Evolutionary conservation across 1,140 invertebrate species (phyloP), one percentile per base, ranked within the genome.

Genomic region (Scaptodrosophila lebanonensis): DNA sequence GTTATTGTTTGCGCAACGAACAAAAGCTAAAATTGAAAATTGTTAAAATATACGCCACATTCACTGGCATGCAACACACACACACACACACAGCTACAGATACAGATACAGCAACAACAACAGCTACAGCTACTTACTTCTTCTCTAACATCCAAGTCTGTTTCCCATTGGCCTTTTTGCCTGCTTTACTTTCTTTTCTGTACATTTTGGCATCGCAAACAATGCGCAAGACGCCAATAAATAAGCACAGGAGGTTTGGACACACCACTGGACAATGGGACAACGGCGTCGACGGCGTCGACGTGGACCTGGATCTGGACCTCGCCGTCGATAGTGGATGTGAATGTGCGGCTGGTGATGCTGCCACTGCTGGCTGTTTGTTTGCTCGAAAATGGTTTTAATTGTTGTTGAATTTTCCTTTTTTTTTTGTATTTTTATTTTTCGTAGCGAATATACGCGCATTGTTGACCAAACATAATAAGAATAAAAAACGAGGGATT

Each of bases 11-110:
- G 67, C 58, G 43, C 51, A 36, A 22, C 67, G 70, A 82, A 79
- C 75, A 79, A 79, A 79, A 79, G 75, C 75, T 75, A 83, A 79
- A 79, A 79, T 79, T 79, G 75, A 79, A 79, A 79, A 82, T 82
- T 75, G 69, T 79, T 82, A 68, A 79, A 72, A 79, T 70, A 75
- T 69, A 65, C 49, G 39, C 50, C 54, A 65, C 58, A 48, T 35
- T 25, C 51, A n/a, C n/a, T n/a, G n/a, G n/a, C n/a, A n/a, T n/a
- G n/a, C n/a, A n/a, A n/a, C n/a, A n/a, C n/a, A n/a, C n/a, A 50
- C 27, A 61, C 42, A 22, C 17, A 52, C 13, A 53, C 18, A 45
- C 30, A 45, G 15, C 51, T 22, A 50, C n/a, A n/a, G n/a, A 43
- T 9, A 44, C 12, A 44, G 22, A 44, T 27, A 45, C 12, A 40